A percentile compares a stretch with the other conserved stretches of the same genome.
Evolutionary conservation across 2,113 vertebrate genomes (phyloP).

Genomic region (Cariama cristata): DNA sequence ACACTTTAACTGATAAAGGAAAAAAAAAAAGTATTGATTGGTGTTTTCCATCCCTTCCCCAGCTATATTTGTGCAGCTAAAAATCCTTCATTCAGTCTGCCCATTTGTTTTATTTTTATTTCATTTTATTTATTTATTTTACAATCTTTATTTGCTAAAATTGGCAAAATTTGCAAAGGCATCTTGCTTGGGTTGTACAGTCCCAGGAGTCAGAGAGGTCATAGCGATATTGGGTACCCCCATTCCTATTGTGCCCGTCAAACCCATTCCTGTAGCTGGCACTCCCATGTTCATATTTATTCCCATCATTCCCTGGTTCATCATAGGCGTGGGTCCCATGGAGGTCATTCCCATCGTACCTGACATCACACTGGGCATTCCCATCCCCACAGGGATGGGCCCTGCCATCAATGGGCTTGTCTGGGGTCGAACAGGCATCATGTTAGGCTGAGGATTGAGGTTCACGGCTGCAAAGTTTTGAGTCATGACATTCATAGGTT

Average conservation of each 20-base stretch:
- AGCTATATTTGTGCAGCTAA: constrained; percentile 86
- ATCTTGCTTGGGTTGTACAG: constrained; percentile 93
- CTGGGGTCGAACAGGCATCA: constrained; percentile 80
- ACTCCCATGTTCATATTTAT: constrained; percentile 86
- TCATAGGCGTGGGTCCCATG: constrained; percentile 76
- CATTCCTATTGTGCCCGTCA: constrained; percentile 84
- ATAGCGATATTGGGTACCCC: constrained; percentile 77
- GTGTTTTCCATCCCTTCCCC: constrained; percentile 74
- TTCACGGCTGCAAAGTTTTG: constrained; percentile 91
- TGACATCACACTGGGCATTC: constrained; percentile 85
- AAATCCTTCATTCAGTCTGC: constrained; percentile 88
- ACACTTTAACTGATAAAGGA: constrained; percentile 72
- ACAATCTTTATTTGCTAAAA: constrained; percentile 94
- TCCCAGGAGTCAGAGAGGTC: constrained; percentile 80
- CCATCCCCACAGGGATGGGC: constrained; percentile 78
- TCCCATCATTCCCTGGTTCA: constrained; percentile 88
- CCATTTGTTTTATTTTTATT: constrained; percentile 24
- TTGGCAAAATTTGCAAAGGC: constrained; percentile 98
- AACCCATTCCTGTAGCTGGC: constrained; percentile 81
- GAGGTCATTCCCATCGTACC: constrained; percentile 85
- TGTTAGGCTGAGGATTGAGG: constrained; percentile 83
- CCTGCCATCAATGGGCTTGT: constrained; percentile 82
- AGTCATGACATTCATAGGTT: constrained; percentile 84
- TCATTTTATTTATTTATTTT: constrained; percentile 47
- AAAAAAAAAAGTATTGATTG: constrained; percentile 64